Evolutionary conservation across 92 coral and sea anemone genomes (phyloP), one percentile per base, ranked within the genome.

Genomic region (Pocillopora meandrina): DNA sequence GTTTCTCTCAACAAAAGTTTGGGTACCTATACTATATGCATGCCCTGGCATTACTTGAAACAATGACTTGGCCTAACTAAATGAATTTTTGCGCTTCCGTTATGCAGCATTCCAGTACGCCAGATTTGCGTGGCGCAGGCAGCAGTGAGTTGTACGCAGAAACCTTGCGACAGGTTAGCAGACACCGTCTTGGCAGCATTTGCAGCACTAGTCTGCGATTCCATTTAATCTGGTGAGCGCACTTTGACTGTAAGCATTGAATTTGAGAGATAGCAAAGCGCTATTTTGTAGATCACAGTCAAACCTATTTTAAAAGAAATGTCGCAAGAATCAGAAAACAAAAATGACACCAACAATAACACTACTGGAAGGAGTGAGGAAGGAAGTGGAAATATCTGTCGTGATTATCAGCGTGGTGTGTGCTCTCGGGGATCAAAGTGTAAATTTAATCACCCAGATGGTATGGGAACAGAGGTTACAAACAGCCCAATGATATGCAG

Each of bases 401-500:
- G 99, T 16, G 99, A 97, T 76, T 97, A 92, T 65, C 98, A 97
- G 87, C 92, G 99, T 15, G 99, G 99, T 49, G 99, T 97, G 17
- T 97, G 99, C 82, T 95, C 93, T 72, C 91, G 99, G 75, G 98
- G 99, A n/a, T 88, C 89, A 36, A 97, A 97, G 76, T 97, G 99
- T 89, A 97, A 97, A 80, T 97, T 97, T 73, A 87, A 87, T 11
- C 99, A 97, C 71, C 99, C 99, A 12, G 96, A 92, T 52, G 99
- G 99, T 16, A 87, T 92, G 92, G 99, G 99, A 56, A 91, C 90
- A n/a, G 99, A 97, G 71, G 92, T 95, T 2, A 89, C 93, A 73
- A 93, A 96, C 78, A 90, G 92, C 62, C 99, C 99, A 56, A 97
- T 97, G 99, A 97, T 97, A 72, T 97, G 99, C 80, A 93, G 99